Evolutionary conservation across 2,113 vertebrate species (phyloP).

Genomic region (Bagarius yarrelli): DNA sequence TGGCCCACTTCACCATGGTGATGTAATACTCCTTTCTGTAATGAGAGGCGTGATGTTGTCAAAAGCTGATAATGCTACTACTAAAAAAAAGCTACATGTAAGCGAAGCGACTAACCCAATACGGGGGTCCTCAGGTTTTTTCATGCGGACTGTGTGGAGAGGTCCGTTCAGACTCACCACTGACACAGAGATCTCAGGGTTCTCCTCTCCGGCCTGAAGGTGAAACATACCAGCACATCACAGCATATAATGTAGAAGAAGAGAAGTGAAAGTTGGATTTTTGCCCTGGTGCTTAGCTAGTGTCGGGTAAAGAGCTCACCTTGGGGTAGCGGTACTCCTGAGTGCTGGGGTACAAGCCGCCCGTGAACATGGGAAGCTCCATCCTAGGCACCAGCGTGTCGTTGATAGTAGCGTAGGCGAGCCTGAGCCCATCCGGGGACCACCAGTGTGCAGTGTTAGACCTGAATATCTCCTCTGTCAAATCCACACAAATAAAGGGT

Average conservation of each 20-base stretch:
- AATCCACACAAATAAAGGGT: constrained; percentile 12
- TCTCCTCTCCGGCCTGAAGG: constrained; percentile 85
- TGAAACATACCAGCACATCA: not conserved
- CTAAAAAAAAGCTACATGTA: not conserved
- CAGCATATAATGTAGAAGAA: no score
- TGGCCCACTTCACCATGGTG: constrained; percentile 97
- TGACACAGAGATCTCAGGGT: constrained; percentile 86
- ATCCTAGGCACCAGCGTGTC: constrained; percentile 89
- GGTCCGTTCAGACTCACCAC: constrained; percentile 92
- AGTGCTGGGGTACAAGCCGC: constrained; percentile 78
- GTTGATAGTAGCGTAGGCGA: constrained; percentile 94
- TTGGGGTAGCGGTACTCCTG: constrained; percentile 92
- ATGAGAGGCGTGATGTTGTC: not conserved
- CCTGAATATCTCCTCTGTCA: constrained; percentile 90
- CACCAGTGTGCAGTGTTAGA: constrained; percentile 93
- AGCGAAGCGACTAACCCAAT: constrained; percentile 78
- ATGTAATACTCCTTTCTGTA: constrained; percentile 88
- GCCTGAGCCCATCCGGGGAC: constrained; percentile 90
- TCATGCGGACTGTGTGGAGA: constrained; percentile 90
- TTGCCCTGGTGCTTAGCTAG: no score
- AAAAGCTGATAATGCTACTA: not conserved
- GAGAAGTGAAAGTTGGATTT: no score
- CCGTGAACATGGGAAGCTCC: constrained; percentile 89
- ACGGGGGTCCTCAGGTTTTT: constrained; percentile 85
- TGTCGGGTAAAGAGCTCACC: constrained; percentile 64